Conservation (phyloP, 1,140 invertebrate species). For the Augochlora pura region DNA sequence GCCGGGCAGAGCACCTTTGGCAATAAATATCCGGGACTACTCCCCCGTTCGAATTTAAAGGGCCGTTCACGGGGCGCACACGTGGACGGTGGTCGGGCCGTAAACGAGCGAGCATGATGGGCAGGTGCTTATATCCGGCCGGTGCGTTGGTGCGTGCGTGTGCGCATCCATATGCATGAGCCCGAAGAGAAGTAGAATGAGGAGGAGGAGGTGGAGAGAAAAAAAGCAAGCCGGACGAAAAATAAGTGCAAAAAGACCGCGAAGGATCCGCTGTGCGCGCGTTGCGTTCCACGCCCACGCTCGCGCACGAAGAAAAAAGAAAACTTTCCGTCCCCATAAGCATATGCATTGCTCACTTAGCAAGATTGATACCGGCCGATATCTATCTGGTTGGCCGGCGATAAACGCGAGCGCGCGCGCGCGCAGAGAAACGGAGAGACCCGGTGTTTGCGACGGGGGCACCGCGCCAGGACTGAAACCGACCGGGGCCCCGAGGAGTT, state of each 20-base stretch:
- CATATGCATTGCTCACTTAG: slow-evolving; percentile 78
- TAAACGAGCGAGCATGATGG: slow-evolving; percentile 71
- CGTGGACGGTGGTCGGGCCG: slow-evolving; percentile 54
- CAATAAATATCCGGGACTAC: slow-evolving; percentile 62
- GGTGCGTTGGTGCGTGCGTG: slow-evolving; percentile 58
- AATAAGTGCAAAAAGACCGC: slow-evolving; percentile 8
- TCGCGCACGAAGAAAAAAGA: slow-evolving; percentile 18
- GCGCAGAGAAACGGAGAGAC: neutral
- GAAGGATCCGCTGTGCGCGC: slow-evolving; percentile 62
- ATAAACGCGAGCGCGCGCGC: no score
- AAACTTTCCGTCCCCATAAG: slow-evolving; percentile 65
- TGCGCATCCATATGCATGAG: slow-evolving; percentile 70
- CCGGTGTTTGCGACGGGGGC: no score
- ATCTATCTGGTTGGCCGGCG: slow-evolving; percentile 42
- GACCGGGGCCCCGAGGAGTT: neutral
- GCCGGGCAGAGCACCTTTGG: slow-evolving; percentile 53
- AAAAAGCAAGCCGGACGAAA: neutral
- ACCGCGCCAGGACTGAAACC: no score
- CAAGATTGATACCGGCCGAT: slow-evolving; percentile 70
- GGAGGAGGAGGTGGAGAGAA: neutral
- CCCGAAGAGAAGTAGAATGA: slow-evolving; percentile 56
- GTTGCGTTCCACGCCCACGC: slow-evolving; percentile 75
- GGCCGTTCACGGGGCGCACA: slow-evolving; percentile 42
- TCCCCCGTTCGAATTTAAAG: slow-evolving; percentile 66
- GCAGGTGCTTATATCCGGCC: slow-evolving; percentile 78